phyloP scores from a whole-genome alignment of 2,888 invertebrate species.

The Coleophora deauratella region DNA sequence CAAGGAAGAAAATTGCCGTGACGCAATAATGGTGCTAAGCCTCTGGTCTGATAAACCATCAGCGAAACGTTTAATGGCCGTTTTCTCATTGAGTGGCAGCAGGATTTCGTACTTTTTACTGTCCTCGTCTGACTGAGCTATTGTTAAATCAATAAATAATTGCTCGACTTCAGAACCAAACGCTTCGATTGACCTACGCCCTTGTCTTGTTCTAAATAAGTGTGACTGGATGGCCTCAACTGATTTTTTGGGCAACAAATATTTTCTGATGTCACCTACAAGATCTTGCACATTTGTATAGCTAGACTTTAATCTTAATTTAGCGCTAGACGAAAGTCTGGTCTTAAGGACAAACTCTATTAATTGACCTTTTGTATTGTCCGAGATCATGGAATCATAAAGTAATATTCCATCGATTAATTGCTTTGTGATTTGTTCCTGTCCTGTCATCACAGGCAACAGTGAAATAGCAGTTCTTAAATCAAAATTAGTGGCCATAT shows the following conservation, averaged over 20 bases:
- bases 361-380: no score
- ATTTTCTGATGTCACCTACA: no score
- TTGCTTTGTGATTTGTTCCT: no score
- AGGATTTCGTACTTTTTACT: constrained; percentile 3
- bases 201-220: constrained; percentile 4
- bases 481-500: no score
- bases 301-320: no score
- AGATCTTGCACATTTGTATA: no score
- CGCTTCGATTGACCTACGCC: constrained; percentile 3
- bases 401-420: no score
- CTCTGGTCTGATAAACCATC: constrained; percentile 10
- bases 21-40: constrained; percentile 10
- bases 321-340: no score
- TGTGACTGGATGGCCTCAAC: constrained; percentile 4
- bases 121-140: constrained; percentile 11
- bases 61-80: constrained; percentile 12
- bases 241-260: background rate
- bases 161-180: constrained; percentile 9
- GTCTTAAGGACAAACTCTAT: no score
- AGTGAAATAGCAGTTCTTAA: no score
- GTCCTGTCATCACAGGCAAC: no score
- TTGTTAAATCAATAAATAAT: constrained; percentile 12
- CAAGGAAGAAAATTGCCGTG: constrained; percentile 6
- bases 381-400: no score
- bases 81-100: constrained; percentile 12